Evolutionary conservation across 2,113 vertebrate genomes (phyloP).

Genomic region (Lampris megalopsis): DNA sequence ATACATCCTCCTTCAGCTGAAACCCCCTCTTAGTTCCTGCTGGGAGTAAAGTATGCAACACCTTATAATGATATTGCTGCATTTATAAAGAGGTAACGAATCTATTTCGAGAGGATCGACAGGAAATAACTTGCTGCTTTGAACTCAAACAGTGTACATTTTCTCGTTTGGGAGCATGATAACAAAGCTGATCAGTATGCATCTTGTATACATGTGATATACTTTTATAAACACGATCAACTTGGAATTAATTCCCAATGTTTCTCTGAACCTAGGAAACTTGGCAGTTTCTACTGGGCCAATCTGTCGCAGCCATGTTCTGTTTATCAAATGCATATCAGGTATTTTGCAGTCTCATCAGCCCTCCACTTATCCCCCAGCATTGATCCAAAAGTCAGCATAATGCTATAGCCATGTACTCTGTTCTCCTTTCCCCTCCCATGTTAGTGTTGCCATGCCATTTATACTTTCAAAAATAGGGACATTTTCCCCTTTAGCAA

Average conservation of each 20-base stretch:
- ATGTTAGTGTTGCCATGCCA: constrained; percentile 6
- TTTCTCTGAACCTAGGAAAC: not conserved
- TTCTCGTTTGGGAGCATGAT: too few relatives aligned
- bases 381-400: constrained; percentile 36
- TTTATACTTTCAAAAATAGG: constrained; percentile 16
- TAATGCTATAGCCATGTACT: constrained; percentile 5
- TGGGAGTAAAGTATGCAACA: constrained; percentile 38
- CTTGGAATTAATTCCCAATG: not conserved
- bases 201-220: too few relatives aligned
- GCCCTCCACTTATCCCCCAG: constrained; percentile 14
- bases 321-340: constrained; percentile 33
- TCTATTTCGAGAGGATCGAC: not conserved
- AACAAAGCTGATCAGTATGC: too few relatives aligned
- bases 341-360: constrained; percentile 20
- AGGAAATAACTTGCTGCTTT: too few relatives aligned
- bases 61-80: not conserved
- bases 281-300: not conserved
- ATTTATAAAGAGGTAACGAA: not conserved
- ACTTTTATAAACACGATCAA: too few relatives aligned
- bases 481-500: constrained; percentile 40
- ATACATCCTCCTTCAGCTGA: constrained; percentile 50
- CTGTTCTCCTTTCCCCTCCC: constrained; percentile 16
- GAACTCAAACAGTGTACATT: too few relatives aligned
- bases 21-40: constrained; percentile 14
- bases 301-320: not conserved